Percentiles rank a stretch among this genome's conserved stretches.
These are phyloP conservation scores for Ormyrus pomaceus DNA, from an alignment of 2,888 invertebrate genomes.

Conservation along the genomic window DNA sequence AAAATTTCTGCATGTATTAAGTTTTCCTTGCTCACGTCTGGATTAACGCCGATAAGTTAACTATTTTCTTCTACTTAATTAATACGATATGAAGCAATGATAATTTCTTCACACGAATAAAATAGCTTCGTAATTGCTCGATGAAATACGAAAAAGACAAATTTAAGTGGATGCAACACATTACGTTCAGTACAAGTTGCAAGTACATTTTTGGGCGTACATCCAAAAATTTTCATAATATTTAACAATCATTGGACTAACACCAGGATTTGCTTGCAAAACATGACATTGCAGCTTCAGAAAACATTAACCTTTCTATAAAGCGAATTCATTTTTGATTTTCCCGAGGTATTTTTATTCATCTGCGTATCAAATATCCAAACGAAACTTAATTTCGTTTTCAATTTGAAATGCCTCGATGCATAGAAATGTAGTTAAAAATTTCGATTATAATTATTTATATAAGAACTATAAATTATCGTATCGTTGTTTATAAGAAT, in stretches of 20 bases:
- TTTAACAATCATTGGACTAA: conserved; percentile 56
- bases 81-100: too few relatives aligned
- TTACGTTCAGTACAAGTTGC: background rate
- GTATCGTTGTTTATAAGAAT: too few relatives aligned
- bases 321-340: conserved; percentile 37
- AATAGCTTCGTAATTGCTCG: conserved; percentile 11
- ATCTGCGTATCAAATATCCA: background rate
- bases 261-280: conserved; percentile 51
- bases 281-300: conserved; percentile 53
- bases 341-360: conserved; percentile 17
- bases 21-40: too few relatives aligned
- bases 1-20: too few relatives aligned
- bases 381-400: too few relatives aligned
- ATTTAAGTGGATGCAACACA: conserved; percentile 21
- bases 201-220: conserved; percentile 49
- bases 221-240: conserved; percentile 56
- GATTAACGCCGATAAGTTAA: too few relatives aligned
- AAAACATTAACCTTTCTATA: conserved; percentile 52
- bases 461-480: too few relatives aligned
- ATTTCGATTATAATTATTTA: too few relatives aligned
- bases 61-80: too few relatives aligned
- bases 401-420: too few relatives aligned
- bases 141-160: conserved; percentile 34
- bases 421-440: too few relatives aligned
- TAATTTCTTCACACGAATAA: background rate